Evolutionary conservation across 2,888 invertebrate species (phyloP).

Genomic region (Abrostola tripartita): DNA sequence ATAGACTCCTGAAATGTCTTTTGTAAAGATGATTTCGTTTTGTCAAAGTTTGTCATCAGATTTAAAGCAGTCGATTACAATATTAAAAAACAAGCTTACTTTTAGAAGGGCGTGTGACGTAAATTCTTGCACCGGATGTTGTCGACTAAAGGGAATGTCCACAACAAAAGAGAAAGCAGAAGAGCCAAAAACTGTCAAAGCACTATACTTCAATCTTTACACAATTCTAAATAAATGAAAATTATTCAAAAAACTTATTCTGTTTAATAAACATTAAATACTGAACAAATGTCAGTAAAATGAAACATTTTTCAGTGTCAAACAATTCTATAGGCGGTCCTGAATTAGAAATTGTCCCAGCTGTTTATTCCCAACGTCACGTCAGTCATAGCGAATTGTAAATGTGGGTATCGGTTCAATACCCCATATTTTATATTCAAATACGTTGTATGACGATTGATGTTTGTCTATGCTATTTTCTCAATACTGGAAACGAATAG

Average conservation of each 20-base stretch:
- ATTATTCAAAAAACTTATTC: not conserved
- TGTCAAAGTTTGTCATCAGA: conserved; percentile 4
- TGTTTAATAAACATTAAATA: too few species aligned
- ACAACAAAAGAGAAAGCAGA: not conserved
- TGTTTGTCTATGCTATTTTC: conserved; percentile 43
- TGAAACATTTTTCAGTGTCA: conserved; percentile 24
- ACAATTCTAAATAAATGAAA: not conserved
- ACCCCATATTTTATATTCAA: conserved; percentile 66
- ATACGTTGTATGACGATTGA: conserved; percentile 56
- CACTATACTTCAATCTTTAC: not conserved
- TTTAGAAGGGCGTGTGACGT: not conserved
- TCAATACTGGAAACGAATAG: conserved; percentile 24
- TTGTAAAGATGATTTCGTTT: conserved; percentile 15
- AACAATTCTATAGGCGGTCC: conserved; percentile 26
- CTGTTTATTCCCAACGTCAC: conserved; percentile 55
- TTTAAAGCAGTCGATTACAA: not conserved
- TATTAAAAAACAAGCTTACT: not conserved
- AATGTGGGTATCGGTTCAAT: conserved; percentile 65
- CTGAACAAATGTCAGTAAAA: not conserved
- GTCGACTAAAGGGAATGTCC: not conserved
- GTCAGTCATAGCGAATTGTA: conserved; percentile 57
- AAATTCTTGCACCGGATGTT: not conserved
- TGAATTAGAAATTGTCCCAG: conserved; percentile 41
- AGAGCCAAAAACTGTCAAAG: not conserved
- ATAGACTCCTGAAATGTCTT: conserved; percentile 26